Percentiles rank a stretch among this genome's conserved stretches.
Conservation (phyloP, 1,140 invertebrate genomes). For the Palaemon carinicauda region DNA sequence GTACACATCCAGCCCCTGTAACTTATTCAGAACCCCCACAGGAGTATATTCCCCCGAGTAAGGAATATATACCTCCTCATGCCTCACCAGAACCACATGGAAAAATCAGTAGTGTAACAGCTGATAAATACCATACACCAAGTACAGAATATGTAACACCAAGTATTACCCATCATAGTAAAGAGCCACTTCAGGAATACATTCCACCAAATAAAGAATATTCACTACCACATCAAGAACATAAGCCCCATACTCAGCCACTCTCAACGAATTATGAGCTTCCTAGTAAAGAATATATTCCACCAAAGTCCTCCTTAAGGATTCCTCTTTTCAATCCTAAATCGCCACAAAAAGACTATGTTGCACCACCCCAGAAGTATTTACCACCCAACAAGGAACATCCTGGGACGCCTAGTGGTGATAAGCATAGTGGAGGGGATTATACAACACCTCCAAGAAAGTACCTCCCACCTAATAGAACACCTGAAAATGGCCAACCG, state of each 20-base stretch:
- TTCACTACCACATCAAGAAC: not conserved
- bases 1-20: not conserved
- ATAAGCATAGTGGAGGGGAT: not conserved
- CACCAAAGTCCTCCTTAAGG: not conserved
- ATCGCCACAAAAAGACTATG: not conserved
- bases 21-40: not conserved
- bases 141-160: not conserved
- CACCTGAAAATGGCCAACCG: not conserved
- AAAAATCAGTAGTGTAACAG: not conserved
- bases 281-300: not conserved
- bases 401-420: not conserved
- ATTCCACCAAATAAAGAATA: conserved; percentile 12
- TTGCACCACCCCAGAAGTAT: conserved; percentile 10
- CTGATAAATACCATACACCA: not conserved
- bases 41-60: conserved; percentile 15
- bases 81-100: not conserved
- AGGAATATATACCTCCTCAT: conserved; percentile 20
- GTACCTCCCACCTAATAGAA: not conserved
- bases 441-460: conserved; percentile 2
- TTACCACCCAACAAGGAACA: conserved; percentile 23
- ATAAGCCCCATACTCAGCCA: not conserved
- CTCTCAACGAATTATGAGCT: not conserved
- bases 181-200: not conserved
- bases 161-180: not conserved
- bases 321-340: not conserved